Base-by-base conservation (phyloP, 64 coral and sea anemone species). In the Anthopleura sola region DNA sequence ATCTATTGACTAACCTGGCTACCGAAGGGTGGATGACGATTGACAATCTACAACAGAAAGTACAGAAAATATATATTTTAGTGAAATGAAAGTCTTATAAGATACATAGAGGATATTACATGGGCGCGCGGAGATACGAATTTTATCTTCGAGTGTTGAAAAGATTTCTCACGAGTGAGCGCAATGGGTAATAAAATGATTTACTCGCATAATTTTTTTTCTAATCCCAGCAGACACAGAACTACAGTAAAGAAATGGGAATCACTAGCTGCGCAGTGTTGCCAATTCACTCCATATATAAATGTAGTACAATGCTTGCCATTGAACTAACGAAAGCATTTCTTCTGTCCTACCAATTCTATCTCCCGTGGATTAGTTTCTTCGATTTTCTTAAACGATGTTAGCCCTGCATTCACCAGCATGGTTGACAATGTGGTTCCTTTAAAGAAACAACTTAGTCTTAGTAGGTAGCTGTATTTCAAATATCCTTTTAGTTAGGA, bases 291-390 rank as follows among this genome's bases (percentile, higher is more conserved):
- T 44, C 4, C 40, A 44, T 40, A n/a, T n/a, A n/a, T 44, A 44
- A 44, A 2, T 6, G 40, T 44, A 44, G 0, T 44, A 44, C 40
- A 44, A 44, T 44, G 40, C 1, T 6, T 8, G 40, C 4, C 40
- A 44, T 44, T 44, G 9, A 44, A 8, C 6, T 40, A 40, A 40
- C 39, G 39, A 40, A 40, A 40, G 6, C 40, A 44, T 44, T 44
- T 44, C 4, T 37, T 31, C 48, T 50, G 0, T 3, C 76, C 2
- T 94, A 95, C 97, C 97, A 99, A 66, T 87, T 95, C 97, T 66
- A 99, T 99, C 91, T 99, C 90, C 71, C 97, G 68, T 60, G 97
- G 92, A 83, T 99, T 99, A 69, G 97, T 99, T 13, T 92, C 92
- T 85, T 99, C 97, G 24, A 99, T 92, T 90, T 99, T 99, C 84